Conservation (phyloP, 2,797 vertebrate genomes). For the Halcyon badia region DNA sequence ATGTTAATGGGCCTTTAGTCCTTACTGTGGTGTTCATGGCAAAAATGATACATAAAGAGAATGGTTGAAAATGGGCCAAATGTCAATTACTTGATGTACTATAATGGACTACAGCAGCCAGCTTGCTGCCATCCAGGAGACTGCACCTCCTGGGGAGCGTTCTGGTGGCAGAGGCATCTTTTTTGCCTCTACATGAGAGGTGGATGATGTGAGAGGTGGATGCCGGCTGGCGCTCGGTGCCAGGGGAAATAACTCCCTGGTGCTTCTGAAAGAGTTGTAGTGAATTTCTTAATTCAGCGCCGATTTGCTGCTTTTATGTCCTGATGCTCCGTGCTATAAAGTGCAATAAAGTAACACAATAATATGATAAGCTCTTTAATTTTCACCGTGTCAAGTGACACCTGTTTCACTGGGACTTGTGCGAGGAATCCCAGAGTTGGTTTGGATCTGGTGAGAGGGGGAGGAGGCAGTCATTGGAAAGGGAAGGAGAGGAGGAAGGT, state of each 20-base stretch:
- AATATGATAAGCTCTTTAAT: background rate
- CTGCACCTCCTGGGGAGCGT: background rate
- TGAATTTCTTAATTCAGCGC: background rate
- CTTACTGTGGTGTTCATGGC: background rate
- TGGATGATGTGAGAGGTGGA: background rate
- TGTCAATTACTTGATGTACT: background rate
- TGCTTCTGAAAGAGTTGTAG: background rate
- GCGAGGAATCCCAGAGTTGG: background rate
- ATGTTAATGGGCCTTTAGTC: background rate
- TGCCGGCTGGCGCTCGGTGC: fast-evolving
- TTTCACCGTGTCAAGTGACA: background rate
- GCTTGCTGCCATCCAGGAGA: background rate
- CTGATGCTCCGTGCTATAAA: fast-evolving
- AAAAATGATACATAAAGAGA: background rate
- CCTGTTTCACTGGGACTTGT: background rate
- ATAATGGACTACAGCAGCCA: background rate
- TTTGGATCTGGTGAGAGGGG: background rate
- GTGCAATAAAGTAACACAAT: background rate
- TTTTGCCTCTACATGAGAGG: background rate
- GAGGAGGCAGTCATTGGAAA: background rate
- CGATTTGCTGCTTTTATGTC: background rate
- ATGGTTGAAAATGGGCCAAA: background rate
- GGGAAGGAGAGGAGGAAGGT: conserved; percentile 25
- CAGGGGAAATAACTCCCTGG: fast-evolving
- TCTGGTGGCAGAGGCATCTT: fast-evolving